Percentiles rank a stretch among this genome's conserved stretches.
Conservation (phyloP, 2,113 vertebrate species). For the Rhea pennata region DNA sequence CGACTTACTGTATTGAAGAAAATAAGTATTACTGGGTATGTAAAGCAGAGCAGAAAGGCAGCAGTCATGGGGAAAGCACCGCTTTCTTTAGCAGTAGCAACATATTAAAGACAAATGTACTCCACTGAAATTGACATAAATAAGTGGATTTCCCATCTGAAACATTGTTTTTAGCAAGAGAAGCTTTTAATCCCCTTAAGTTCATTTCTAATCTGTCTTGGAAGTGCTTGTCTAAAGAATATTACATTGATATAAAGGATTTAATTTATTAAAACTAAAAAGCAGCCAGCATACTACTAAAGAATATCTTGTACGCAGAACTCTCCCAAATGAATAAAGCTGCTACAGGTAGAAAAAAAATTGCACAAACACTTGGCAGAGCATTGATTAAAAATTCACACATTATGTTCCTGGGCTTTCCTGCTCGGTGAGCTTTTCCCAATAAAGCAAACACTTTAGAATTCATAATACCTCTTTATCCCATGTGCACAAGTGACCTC, state of each 20-base stretch:
- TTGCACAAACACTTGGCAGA: slow-evolving; percentile 39
- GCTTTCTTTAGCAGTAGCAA: slow-evolving; percentile 61
- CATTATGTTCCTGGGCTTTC: slow-evolving; percentile 43
- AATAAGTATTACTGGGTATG: slow-evolving; percentile 54
- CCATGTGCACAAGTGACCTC: slow-evolving; percentile 65
- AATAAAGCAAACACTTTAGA: slow-evolving; percentile 73
- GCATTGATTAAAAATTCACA: slow-evolving; percentile 73
- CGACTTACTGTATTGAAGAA: slow-evolving; percentile 61
- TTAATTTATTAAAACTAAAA: slow-evolving; percentile 81
- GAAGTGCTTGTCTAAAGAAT: slow-evolving; percentile 82
- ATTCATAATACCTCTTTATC: slow-evolving; percentile 74
- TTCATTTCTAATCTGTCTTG: slow-evolving; percentile 83
- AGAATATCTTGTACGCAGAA: slow-evolving; percentile 55
- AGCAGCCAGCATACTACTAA: slow-evolving; percentile 64
- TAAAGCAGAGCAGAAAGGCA: slow-evolving; percentile 54
- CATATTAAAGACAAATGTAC: slow-evolving; percentile 76
- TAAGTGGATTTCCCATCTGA: slow-evolving; percentile 83
- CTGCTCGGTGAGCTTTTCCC: slow-evolving; percentile 47
- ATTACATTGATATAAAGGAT: slow-evolving; percentile 81
- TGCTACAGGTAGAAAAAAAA: slow-evolving; percentile 62
- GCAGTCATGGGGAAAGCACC: slow-evolving; percentile 27
- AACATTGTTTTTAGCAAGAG: slow-evolving; percentile 83
- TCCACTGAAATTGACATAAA: slow-evolving; percentile 82
- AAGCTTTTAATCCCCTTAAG: slow-evolving; percentile 86
- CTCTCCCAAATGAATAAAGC: slow-evolving; percentile 73